Evolutionary conservation across 2,797 vertebrate species (phyloP).

Genomic region (Melopsittacus undulatus): DNA sequence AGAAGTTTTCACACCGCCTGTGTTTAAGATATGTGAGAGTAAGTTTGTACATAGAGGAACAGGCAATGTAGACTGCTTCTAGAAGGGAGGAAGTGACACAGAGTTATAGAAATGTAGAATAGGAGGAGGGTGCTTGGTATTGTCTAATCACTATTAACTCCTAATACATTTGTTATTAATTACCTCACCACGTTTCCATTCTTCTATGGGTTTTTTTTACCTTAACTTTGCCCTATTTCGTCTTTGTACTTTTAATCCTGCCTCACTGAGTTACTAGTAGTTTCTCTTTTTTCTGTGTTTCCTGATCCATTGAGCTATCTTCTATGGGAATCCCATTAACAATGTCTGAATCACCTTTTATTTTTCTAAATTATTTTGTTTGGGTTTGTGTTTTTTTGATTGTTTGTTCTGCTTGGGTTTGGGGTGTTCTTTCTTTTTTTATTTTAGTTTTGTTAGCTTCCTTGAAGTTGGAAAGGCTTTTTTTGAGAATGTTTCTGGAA

Average conservation of each 20-base stretch:
- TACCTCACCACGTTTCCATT: background rate
- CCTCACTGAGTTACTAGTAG: background rate
- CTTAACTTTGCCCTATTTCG: background rate
- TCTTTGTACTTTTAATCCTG: background rate
- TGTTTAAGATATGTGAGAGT: rapidly evolving
- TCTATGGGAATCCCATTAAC: background rate
- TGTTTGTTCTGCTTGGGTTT: background rate
- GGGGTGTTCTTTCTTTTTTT: background rate
- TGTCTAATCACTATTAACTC: background rate
- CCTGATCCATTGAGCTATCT: background rate
- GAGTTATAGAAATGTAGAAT: background rate
- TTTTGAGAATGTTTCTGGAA: background rate
- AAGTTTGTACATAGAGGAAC: background rate
- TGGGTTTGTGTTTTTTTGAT: too few relatives aligned
- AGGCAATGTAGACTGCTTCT: background rate
- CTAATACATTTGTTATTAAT: background rate
- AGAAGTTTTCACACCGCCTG: background rate
- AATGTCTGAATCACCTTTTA: background rate
- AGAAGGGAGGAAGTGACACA: background rate
- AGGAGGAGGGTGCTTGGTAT: background rate
- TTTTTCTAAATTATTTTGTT: too few relatives aligned
- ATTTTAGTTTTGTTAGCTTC: background rate
- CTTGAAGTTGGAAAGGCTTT: background rate
- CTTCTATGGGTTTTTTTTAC: background rate
- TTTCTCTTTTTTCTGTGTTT: background rate